phyloP scores from a whole-genome alignment of 2,797 vertebrate genomes.

The Avahi laniger region DNA sequence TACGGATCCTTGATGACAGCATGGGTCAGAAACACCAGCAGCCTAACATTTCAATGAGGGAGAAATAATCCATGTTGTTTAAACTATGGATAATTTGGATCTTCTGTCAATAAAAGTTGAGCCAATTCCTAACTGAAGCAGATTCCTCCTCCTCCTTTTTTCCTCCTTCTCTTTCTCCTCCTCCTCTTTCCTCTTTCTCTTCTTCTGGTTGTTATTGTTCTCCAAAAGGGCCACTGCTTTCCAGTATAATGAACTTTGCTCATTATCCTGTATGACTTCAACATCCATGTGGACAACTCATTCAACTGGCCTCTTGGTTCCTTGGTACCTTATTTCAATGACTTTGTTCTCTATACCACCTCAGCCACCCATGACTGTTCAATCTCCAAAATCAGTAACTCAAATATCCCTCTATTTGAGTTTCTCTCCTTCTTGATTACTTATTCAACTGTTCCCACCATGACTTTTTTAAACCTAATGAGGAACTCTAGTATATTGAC shows the following conservation, averaged over 20 bases:
- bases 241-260: not conserved
- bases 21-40: not conserved
- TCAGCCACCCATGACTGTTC: not conserved
- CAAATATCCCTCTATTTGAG: not conserved
- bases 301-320: not conserved
- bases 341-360: not conserved
- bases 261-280: not conserved
- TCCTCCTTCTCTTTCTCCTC: not conserved
- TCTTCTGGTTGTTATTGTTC: not conserved
- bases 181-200: not conserved
- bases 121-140: not conserved
- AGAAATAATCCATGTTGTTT: not conserved
- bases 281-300: not conserved
- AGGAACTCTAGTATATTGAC: not conserved
- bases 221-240: slow-evolving; percentile 1
- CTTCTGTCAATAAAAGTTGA: slow-evolving; percentile 12
- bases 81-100: slow-evolving; percentile 5
- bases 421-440: slow-evolving; percentile 30
- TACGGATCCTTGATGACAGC: not conserved
- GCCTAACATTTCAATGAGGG: too few relatives aligned
- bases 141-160: not conserved
- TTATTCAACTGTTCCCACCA: not conserved
- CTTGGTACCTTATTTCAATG: not conserved
- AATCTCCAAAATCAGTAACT: not conserved
- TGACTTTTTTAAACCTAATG: not conserved